Percentiles rank a stretch among this genome's conserved stretches.
phyloP scores from a whole-genome alignment of 2,888 invertebrate species.

The Keiferia lycopersicella region DNA sequence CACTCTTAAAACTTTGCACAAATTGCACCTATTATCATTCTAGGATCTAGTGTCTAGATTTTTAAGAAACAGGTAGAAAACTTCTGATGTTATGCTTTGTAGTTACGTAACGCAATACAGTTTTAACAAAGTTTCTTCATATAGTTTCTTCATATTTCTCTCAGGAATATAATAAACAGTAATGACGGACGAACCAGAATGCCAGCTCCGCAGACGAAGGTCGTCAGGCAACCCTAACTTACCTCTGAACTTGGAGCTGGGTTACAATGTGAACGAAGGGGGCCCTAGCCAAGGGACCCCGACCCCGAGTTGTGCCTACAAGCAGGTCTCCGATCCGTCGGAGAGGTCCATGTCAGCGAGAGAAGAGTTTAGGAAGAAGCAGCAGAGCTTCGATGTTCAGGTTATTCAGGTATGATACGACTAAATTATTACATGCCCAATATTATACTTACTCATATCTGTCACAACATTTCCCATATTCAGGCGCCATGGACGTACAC shows the following conservation, averaged over 20 bases:
- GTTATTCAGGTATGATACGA: slow-evolving; percentile 40
- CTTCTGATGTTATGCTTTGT: too few relatives aligned
- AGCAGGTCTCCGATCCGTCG: slow-evolving; percentile 51
- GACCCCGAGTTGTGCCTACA: slow-evolving; percentile 59
- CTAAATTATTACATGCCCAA: background rate
- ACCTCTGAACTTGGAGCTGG: slow-evolving; percentile 63
- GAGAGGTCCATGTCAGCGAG: slow-evolving; percentile 56
- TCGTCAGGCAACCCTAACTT: slow-evolving; percentile 62
- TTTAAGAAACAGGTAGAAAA: too few relatives aligned
- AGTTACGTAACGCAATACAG: background rate
- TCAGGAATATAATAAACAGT: background rate
- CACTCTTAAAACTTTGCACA: background rate
- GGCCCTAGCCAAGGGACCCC: slow-evolving; percentile 66
- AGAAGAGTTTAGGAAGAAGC: slow-evolving; percentile 72
- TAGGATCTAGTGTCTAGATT: too few relatives aligned
- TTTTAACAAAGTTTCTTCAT: too few relatives aligned
- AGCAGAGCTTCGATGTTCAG: slow-evolving; percentile 77
- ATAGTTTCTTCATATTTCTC: too few relatives aligned
- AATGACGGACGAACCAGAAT: slow-evolving; percentile 64
- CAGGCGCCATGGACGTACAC: too few relatives aligned
- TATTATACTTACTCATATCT: too few relatives aligned
- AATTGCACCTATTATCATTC: too few relatives aligned
- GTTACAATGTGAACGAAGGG: slow-evolving; percentile 63
- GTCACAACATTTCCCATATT: too few relatives aligned
- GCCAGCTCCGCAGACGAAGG: slow-evolving; percentile 65